Base-by-base conservation (phyloP, 2,888 invertebrate species). In the Hedychridium roseum region DNA sequence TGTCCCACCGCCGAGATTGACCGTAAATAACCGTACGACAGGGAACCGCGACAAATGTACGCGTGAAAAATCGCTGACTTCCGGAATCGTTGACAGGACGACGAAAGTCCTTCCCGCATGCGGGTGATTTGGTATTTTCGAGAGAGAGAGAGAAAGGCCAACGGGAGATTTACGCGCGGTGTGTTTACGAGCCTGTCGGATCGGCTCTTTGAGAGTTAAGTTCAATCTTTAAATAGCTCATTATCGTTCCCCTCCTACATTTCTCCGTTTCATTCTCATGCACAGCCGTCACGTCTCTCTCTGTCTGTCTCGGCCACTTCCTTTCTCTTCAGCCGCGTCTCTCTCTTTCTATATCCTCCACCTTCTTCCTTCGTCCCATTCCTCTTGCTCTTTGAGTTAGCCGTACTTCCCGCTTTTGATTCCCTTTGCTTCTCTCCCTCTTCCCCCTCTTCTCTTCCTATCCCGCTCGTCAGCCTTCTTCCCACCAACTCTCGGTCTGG, bases 1-100 rank as follows among this genome's bases (percentile, higher is more conserved):
- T n/a, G n/a, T n/a, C n/a, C n/a, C n/a, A n/a, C n/a, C n/a, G n/a
- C n/a, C n/a, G n/a, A n/a, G n/a, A n/a, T n/a, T 43, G 41, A 43
- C 23, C 39, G 11, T 51, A 36, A 34, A 49, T 43, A 38, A 43
- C 23, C 39, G 11, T 51, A 36, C 34, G 46, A 49, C 31, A 30
- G 31, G 15, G 31, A 23, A 27, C 40, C 35, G 48, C 42, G 43
- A 51, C 51, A 37, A 43, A 49, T 57, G 39, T 51, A 38, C 41
- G 44, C 54, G 57, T 60, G 58, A 60, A 56, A 51, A 66, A 68
- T 63, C 61, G 53, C 20, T 38, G 50, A 57, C 63, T 66, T 68
- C 68, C 68, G 66, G 60, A 41, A 21, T 23, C 40, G 38, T 37
- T 53, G 54, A 54, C 50, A 49, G 52, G 39, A 45, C 45, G 41